Percentiles rank a stretch among this genome's conserved stretches.
These are phyloP conservation scores for Amphiprion percula DNA, from an alignment of 2,113 vertebrate genomes.

Conservation along the genomic window DNA sequence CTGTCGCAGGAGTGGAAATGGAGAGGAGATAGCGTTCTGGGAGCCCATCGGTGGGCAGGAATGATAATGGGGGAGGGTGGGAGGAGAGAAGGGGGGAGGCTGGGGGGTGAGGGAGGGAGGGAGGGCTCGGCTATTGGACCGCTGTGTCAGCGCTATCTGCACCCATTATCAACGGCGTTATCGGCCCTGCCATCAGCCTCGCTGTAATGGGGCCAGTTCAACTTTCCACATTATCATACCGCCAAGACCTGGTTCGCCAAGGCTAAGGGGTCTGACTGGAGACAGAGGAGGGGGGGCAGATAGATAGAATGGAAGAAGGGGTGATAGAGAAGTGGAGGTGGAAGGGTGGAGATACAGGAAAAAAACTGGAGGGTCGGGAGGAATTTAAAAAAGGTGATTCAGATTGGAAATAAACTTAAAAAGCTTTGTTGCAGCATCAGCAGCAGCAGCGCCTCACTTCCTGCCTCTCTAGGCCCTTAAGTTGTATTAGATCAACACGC, in stretches of 20 bases:
- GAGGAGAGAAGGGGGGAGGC: background rate
- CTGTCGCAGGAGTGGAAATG: conserved; percentile 99
- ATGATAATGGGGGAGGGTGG: conserved; percentile 93
- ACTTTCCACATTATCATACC: conserved; percentile 99
- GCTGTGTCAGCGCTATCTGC: conserved; percentile 93
- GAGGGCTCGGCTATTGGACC: conserved; percentile 93
- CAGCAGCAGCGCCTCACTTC: conserved; percentile 21
- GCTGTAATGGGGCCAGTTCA: conserved; percentile 99
- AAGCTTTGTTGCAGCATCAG: too few species aligned
- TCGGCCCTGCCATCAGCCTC: conserved; percentile 93
- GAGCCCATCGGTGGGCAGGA: conserved; percentile 96
- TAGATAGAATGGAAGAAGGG: conserved; percentile 60
- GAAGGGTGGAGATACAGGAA: conserved; percentile 30
- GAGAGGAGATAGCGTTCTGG: conserved; percentile 98
- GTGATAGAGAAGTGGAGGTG: conserved; percentile 70
- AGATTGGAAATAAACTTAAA: background rate
- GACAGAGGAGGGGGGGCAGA: conserved; percentile 62
- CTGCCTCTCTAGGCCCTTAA: conserved; percentile 47
- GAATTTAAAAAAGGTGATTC: conserved; percentile 17
- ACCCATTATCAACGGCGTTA: conserved; percentile 96
- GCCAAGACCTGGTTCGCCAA: conserved; percentile 93
- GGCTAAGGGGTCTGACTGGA: conserved; percentile 88
- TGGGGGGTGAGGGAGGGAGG: conserved; percentile 55
- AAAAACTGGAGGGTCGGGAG: conserved; percentile 26
- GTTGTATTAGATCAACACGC: conserved; percentile 55